Evolutionary conservation across 2,888 invertebrate genomes (phyloP).

Genomic region (Cryptocephalus moraei): DNA sequence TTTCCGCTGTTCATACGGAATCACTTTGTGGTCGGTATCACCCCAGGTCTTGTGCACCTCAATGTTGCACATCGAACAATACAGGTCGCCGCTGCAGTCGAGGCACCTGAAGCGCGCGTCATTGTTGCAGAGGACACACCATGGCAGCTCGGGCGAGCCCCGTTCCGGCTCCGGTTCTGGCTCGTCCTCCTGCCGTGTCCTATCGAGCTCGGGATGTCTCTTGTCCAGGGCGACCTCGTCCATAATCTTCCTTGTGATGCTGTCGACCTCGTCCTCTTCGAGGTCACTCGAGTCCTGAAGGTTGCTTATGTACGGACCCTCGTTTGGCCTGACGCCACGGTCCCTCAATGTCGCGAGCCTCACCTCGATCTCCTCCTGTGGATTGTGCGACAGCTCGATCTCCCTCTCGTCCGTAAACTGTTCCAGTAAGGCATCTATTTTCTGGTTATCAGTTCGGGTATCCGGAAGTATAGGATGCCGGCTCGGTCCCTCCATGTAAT

Average conservation of each 20-base stretch:
- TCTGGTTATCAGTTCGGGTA: slow-evolving; percentile 56
- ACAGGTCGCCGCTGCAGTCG: slow-evolving; percentile 71
- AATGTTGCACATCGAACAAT: slow-evolving; percentile 64
- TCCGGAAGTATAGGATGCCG: slow-evolving; percentile 43
- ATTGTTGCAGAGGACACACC: slow-evolving; percentile 80
- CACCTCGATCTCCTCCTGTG: slow-evolving; percentile 44
- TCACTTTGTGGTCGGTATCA: slow-evolving; percentile 32
- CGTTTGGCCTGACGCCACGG: slow-evolving; percentile 34
- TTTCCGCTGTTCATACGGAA: slow-evolving; percentile 22
- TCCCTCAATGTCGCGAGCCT: slow-evolving; percentile 44
- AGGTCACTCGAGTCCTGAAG: slow-evolving; percentile 31
- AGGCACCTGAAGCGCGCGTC: slow-evolving; percentile 63
- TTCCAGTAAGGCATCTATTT: slow-evolving; percentile 57
- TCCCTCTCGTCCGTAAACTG: slow-evolving; percentile 41
- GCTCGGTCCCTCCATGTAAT: slow-evolving; percentile 31
- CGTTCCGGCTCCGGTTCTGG: slow-evolving; percentile 14
- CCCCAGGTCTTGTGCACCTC: slow-evolving; percentile 50
- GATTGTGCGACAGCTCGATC: slow-evolving; percentile 38
- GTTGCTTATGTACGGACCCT: slow-evolving; percentile 30
- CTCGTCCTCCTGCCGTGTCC: slow-evolving; percentile 3
- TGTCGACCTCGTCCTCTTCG: slow-evolving; percentile 32
- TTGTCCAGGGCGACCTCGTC: slow-evolving; percentile 42
- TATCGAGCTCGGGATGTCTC: slow-evolving; percentile 23
- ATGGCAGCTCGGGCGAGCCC: slow-evolving; percentile 51
- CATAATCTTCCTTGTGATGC: slow-evolving; percentile 37